A percentile compares a stretch with the other conserved stretches of the same genome.
Conservation (phyloP, 92 coral and sea anemone species). For the Metridium senile region DNA sequence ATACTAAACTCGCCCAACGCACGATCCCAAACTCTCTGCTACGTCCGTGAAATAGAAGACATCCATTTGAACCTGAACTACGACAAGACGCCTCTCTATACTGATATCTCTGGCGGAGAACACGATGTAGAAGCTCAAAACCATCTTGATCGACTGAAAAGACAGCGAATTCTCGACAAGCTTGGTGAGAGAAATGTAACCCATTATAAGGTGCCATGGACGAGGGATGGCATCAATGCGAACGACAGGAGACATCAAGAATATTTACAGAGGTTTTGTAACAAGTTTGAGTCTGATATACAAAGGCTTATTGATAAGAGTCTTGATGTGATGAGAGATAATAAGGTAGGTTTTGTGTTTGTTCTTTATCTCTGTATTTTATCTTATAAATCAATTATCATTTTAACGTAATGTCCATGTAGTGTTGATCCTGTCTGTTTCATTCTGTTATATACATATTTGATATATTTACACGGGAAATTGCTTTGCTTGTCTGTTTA, state of each 20-base stretch:
- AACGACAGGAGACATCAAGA: conserved; percentile 74
- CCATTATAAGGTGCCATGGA: conserved; percentile 77
- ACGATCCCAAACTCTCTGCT: conserved; percentile 73
- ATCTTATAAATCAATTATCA: too few species aligned
- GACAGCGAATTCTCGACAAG: conserved; percentile 61
- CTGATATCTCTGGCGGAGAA: conserved; percentile 57
- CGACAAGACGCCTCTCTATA: conserved; percentile 54
- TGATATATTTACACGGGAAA: too few species aligned
- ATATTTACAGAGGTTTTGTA: conserved; percentile 63
- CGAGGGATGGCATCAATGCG: conserved; percentile 67
- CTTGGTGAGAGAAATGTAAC: conserved; percentile 66
- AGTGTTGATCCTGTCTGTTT: too few species aligned
- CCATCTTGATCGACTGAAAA: conserved; percentile 53
- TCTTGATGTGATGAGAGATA: conserved; percentile 40
- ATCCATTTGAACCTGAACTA: conserved; percentile 63
- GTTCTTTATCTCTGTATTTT: background rate
- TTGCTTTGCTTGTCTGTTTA: too few species aligned
- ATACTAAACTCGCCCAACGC: conserved; percentile 67
- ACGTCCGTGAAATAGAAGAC: conserved; percentile 76
- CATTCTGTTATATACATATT: too few species aligned
- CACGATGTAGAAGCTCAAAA: conserved; percentile 79
- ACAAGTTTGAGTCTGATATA: conserved; percentile 70
- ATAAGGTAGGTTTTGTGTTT: conserved; percentile 24
- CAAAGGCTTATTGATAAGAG: conserved; percentile 69
- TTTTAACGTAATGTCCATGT: too few species aligned